Percentiles rank a stretch among this genome's conserved stretches.
Evolutionary conservation across 2,797 vertebrate genomes (phyloP).

Genomic region (Cyprinodon diabolis): DNA sequence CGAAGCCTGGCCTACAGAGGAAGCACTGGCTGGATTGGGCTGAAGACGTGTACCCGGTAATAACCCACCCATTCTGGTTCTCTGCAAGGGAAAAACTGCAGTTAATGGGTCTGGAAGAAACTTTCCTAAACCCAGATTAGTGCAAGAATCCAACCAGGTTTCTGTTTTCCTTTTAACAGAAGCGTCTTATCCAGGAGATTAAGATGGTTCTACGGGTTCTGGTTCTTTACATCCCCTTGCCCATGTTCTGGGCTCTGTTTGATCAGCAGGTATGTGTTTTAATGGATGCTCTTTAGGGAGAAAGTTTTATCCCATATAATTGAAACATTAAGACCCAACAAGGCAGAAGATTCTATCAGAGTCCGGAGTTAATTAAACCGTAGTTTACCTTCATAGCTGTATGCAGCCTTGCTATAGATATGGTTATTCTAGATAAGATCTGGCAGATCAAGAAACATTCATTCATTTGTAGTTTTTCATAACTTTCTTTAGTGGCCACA

Average conservation of each 20-base stretch:
- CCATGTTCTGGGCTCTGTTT: conserved; percentile 99
- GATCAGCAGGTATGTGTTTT: conserved; percentile 91
- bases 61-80: not conserved
- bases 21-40: conserved; percentile 98
- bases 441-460: no score
- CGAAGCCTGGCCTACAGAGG: conserved; percentile 73
- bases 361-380: no score
- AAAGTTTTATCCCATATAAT: not conserved
- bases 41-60: conserved; percentile 90
- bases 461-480: no score
- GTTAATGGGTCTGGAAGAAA: not conserved
- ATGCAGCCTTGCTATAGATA: no score
- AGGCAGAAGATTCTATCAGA: no score
- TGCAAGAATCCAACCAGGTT: not conserved
- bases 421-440: no score
- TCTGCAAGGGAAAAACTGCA: not conserved
- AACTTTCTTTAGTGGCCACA: no score
- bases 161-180: conserved; percentile 74
- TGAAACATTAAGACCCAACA: no score
- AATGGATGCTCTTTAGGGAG: no score
- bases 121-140: not conserved
- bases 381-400: no score
- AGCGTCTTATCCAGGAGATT: conserved; percentile 88
- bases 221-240: conserved; percentile 92
- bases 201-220: conserved; percentile 93